These are phyloP conservation scores for Dendrolimus houi DNA, from an alignment of 2,888 invertebrate species.

Conservation along the genomic window DNA sequence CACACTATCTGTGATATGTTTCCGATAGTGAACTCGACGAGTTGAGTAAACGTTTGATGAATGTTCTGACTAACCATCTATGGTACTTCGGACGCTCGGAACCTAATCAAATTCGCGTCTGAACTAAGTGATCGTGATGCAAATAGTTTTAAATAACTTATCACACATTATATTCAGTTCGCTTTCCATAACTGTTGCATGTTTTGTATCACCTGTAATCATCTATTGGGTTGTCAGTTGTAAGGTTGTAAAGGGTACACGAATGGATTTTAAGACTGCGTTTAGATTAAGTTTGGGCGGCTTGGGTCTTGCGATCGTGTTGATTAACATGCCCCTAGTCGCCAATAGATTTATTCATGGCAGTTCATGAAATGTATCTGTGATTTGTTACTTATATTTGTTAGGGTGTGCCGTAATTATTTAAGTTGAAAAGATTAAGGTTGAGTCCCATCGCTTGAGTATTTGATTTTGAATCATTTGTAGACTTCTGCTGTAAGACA, in stretches of 20 bases:
- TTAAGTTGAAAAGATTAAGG: background rate
- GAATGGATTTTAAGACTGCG: conserved; percentile 66
- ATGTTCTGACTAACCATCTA: conserved; percentile 53
- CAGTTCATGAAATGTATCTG: conserved; percentile 63
- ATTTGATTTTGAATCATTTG: no score
- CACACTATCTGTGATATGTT: conserved; percentile 63
- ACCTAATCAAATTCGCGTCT: conserved; percentile 23
- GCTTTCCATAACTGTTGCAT: conserved; percentile 50
- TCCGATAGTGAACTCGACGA: conserved; percentile 45
- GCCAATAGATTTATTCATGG: conserved; percentile 21
- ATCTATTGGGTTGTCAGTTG: conserved; percentile 29
- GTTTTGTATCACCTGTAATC: conserved; percentile 28
- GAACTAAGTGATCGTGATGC: conserved; percentile 25
- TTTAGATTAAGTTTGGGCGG: conserved; percentile 47
- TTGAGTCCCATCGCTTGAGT: background rate
- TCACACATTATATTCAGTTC: conserved; percentile 26
- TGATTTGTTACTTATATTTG: conserved; percentile 60
- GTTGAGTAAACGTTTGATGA: conserved; percentile 48
- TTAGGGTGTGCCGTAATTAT: conserved; percentile 5
- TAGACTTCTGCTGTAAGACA: background rate
- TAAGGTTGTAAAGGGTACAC: conserved; percentile 48
- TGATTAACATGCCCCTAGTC: conserved; percentile 15
- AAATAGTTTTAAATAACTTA: conserved; percentile 28
- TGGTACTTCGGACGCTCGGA: conserved; percentile 25
- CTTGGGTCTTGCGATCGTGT: conserved; percentile 36